phyloP scores from a whole-genome alignment of 2,113 vertebrate genomes.

The Parus major region DNA sequence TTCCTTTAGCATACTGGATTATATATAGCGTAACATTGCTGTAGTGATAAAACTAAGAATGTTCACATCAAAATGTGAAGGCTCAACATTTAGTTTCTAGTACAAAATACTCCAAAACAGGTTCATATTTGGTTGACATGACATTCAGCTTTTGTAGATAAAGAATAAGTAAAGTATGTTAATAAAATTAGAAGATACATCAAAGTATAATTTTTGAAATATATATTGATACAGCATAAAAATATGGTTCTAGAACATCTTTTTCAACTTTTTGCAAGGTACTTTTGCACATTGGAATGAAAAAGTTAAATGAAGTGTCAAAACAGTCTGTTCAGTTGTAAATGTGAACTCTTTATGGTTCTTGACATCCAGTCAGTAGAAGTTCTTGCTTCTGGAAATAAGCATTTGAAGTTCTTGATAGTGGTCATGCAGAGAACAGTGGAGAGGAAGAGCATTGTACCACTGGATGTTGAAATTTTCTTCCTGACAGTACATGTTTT shows the following conservation, averaged over 20 bases:
- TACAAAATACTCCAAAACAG: not conserved
- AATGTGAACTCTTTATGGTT: not conserved
- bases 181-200: not conserved
- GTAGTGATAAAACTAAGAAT: not conserved
- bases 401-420: not conserved
- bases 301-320: not conserved
- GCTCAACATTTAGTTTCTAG: not conserved
- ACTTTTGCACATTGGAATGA: not conserved
- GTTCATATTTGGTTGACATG: not conserved
- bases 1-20: not conserved
- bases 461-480: not conserved
- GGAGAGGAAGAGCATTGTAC: not conserved
- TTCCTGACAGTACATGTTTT: not conserved
- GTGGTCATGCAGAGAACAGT: not conserved
- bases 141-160: not conserved
- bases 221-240: not conserved
- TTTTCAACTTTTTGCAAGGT: not conserved
- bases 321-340: not conserved
- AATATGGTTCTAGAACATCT: not conserved
- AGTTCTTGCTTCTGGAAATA: not conserved
- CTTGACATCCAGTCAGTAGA: not conserved
- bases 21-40: not conserved
- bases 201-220: fast-evolving
- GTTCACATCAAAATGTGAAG: not conserved
- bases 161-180: not conserved